phyloP scores from a whole-genome alignment of 2,797 vertebrate genomes.

The Octomys mimax region DNA sequence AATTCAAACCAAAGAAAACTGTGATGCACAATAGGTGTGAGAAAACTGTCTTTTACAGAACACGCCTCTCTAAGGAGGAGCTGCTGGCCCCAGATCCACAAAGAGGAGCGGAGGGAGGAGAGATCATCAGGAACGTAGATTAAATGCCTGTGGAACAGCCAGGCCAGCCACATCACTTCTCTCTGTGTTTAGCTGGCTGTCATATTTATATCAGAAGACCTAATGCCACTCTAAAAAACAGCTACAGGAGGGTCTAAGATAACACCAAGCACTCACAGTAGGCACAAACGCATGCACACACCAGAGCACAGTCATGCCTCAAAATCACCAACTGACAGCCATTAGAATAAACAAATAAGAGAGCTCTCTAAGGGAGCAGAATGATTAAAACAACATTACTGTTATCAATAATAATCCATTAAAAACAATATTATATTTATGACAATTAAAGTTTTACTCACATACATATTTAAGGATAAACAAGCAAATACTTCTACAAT shows the following conservation, averaged over 20 bases:
- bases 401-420: not conserved
- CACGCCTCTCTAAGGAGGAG: not conserved
- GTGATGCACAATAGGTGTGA: not conserved
- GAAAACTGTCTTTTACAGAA: not conserved
- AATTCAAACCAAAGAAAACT: constrained; percentile 46
- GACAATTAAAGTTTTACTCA: not conserved
- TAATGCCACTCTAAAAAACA: not conserved
- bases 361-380: not conserved
- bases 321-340: not conserved
- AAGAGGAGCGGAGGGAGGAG: not conserved
- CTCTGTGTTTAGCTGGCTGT: not conserved
- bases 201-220: not conserved
- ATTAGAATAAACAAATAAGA: not conserved
- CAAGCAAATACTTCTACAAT: not conserved
- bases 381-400: not conserved
- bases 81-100: not conserved
- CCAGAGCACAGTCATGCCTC: not conserved
- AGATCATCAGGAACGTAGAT: not conserved
- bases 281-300: not conserved
- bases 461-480: not conserved
- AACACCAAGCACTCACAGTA: not conserved
- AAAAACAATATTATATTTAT: not conserved
- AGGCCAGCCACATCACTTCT: not conserved
- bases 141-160: not conserved
- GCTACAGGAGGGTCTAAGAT: not conserved